Base-by-base conservation (phyloP, 2,888 invertebrate species). In the Catocala sponsa region DNA sequence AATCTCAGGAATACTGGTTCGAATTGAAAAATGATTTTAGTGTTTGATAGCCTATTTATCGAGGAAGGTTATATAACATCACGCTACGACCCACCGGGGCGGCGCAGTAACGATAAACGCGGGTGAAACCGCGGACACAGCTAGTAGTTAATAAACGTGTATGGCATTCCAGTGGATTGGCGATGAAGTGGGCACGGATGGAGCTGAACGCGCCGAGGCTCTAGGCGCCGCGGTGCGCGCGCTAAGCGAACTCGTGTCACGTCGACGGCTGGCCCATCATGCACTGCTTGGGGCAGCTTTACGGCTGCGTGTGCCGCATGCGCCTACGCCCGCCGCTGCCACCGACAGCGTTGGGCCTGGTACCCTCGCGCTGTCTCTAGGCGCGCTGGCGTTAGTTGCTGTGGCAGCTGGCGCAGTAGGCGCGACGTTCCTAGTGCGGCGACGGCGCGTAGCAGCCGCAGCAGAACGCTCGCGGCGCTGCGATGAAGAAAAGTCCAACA, bases 401-500 rank as follows among this genome's bases (percentile, higher is more conserved):
- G 67, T 70, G 66, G 79, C 74, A 33, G 80, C 73, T 9, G 83
- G 78, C 7, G 95, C 91, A 48, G 93, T 91, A 67, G 95, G 90
- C 81, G 94, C 71, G 0, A 68, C 66, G 60, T 59, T 83, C 48
- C 53, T 76, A 54, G 7, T 83, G 63, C 84, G 86, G 7, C 81
- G 85, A 9, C 82, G 87, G 25, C 85, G 89, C 55, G 80, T 77
- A 12, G 83, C 82, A 48, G 81, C 94, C 63, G 96, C 95, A 82
- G 95, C 94, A 63, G 95, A 95, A 87, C 96, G 95, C 72, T 90
- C 95, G 74, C 91, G 94, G 44, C 95, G 96, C 80, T 96, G 97
- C 82, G 97, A 97, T 83, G 98, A 98, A 83, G 98, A 98, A 83
- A 98, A 98, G 87, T 97, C 98, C 4, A 98, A 98, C 89, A 98